Conservation (phyloP, 1,140 invertebrate species). For the Sycophila sp. region DNA sequence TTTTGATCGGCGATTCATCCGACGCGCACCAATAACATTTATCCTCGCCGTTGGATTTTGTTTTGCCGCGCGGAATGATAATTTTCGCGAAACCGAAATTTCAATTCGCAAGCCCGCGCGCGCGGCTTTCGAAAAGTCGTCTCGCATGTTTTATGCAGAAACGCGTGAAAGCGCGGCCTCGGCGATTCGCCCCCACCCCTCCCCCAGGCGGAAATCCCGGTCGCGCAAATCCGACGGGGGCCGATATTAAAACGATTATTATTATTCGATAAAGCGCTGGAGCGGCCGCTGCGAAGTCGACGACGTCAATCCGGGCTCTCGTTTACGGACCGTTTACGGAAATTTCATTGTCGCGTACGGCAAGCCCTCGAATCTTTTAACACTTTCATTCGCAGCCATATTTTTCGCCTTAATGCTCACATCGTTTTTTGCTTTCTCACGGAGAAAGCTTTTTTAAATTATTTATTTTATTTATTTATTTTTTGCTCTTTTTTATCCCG, state of each 20-base stretch:
- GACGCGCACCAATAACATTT: slow-evolving; percentile 13
- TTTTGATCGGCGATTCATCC: too few relatives aligned
- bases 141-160: slow-evolving; percentile 22
- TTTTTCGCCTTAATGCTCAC: too few relatives aligned
- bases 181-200: background rate
- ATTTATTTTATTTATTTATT: too few relatives aligned
- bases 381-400: background rate
- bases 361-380: background rate
- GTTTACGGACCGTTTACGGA: background rate
- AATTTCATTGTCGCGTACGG: slow-evolving; percentile 1
- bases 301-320: background rate
- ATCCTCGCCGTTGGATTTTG: too few relatives aligned
- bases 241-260: slow-evolving; percentile 44
- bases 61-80: too few relatives aligned
- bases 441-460: too few relatives aligned
- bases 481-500: too few relatives aligned
- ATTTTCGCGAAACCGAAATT: slow-evolving; percentile 3
- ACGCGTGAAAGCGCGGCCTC: background rate
- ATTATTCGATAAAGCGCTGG: slow-evolving; percentile 35
- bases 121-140: too few relatives aligned
- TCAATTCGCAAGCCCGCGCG: background rate
- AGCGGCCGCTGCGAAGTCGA: background rate
- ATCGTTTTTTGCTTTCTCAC: too few relatives aligned
- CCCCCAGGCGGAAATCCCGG: slow-evolving; percentile 2
- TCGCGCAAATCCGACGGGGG: background rate